phyloP scores from a whole-genome alignment of 2,113 vertebrate species.

The Alexandromys fortis region DNA sequence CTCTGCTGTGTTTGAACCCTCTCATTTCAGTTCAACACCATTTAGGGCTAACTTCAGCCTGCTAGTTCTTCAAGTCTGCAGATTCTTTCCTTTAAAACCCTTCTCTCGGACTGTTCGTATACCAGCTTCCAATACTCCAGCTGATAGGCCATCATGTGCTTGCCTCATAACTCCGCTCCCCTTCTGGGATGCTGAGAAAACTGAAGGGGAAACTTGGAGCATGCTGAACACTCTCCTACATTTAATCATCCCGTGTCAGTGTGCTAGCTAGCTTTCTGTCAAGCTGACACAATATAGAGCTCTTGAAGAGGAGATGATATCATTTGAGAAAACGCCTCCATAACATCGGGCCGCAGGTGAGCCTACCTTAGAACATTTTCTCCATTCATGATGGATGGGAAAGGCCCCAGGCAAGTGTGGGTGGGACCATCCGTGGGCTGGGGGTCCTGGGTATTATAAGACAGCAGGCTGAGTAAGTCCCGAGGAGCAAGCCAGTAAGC shows the following conservation, averaged over 20 bases:
- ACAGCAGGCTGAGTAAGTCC: not conserved
- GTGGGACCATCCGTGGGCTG: not conserved
- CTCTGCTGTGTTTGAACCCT: not conserved
- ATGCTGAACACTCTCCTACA: not conserved
- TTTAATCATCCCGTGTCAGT: not conserved
- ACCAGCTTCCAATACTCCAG: not conserved
- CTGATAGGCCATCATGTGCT: not conserved
- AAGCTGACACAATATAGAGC: not conserved
- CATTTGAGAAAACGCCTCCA: not conserved
- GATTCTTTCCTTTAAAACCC: not conserved
- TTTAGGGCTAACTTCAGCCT: not conserved
- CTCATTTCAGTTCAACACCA: not conserved
- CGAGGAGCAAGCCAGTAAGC: not conserved
- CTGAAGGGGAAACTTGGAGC: not conserved
- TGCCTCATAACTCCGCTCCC: not conserved
- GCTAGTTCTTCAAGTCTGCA: not conserved
- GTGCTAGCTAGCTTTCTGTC: not conserved
- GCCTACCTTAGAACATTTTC: not conserved
- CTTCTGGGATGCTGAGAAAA: not conserved
- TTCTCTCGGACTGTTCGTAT: not conserved
- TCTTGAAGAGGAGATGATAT: not conserved
- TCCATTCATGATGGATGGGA: not conserved
- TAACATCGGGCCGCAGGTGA: not conserved
- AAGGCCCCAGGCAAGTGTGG: not conserved
- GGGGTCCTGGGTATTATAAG: too few species aligned